Base-by-base conservation (phyloP, 1,140 invertebrate genomes). In the Drosophila athabasca region DNA sequence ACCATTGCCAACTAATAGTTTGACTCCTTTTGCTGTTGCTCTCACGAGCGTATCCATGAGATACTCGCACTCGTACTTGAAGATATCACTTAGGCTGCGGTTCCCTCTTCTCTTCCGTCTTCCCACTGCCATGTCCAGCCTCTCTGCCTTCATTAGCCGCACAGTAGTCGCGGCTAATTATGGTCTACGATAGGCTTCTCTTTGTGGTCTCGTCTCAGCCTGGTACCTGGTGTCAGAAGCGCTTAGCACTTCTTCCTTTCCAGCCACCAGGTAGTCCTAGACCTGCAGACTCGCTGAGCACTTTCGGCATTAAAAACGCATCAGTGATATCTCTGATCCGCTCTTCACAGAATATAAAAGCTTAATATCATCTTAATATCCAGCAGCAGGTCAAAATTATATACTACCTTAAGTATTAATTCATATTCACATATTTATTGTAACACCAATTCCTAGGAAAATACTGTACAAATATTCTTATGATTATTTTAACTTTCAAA, bases 81-180 rank as follows among this genome's bases (percentile, higher is more conserved):
- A 54, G 29, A 44, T 73, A 53, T 59, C 69, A 54, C n/a, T 72
- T 55, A 24, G 22, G 15, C 46, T 67, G 50, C 44, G 52, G 54
- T 60, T 64, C 46, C 35, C 35, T 4, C 9, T 24, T 24, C n/a
- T n/a, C n/a, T 19, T 19, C 17, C 17, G 0, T 19, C 17, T 19
- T 1, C 17, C 17, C 17, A 19, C 17, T 19, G 17, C 24, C 24
- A 26, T 26, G 35, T 39, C 35, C 35, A 39, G 58, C 60, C 61
- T 68, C 61, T 24, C 59, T 31, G 15, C 22, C 35, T 61, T 82
- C 79, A 82, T 81, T 81, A 81, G 67, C 41, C 53, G 24, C 46
- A 79, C 76, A 72, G 79, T 73, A 82, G 79, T 74, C 49, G 26
- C 50, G 15, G 52, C 46, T 79, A 79, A 79, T 79, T 79, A 79